These are phyloP conservation scores for Microctonus brassicae DNA, from an alignment of 2,888 invertebrate genomes.

Conservation along the genomic window DNA sequence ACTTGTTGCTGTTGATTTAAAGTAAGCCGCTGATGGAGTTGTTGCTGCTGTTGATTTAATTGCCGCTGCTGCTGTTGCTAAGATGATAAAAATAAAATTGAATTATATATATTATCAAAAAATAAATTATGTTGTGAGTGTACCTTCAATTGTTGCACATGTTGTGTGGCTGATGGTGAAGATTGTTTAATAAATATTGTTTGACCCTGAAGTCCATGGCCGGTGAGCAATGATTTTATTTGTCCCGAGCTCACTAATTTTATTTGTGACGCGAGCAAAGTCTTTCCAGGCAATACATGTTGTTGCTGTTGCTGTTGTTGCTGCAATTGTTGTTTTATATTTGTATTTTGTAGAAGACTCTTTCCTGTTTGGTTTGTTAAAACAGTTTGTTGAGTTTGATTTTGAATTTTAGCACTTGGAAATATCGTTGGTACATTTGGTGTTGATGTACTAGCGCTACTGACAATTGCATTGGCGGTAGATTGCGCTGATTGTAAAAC, in stretches of 20 bases:
- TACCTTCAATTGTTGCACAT: constrained; percentile 52
- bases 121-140: constrained; percentile 42
- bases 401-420: constrained; percentile 67
- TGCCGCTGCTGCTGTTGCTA: constrained; percentile 58
- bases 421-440: constrained; percentile 67
- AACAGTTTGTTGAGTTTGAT: constrained; percentile 49
- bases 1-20: constrained; percentile 52
- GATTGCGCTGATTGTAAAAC: constrained; percentile 68
- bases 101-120: neutral
- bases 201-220: constrained; percentile 67
- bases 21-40: constrained; percentile 42
- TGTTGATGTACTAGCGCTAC: constrained; percentile 61
- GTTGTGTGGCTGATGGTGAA: constrained; percentile 58
- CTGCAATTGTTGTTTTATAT: constrained; percentile 47
- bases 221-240: constrained; percentile 65
- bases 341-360: constrained; percentile 32
- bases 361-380: constrained; percentile 48
- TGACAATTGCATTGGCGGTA: constrained; percentile 63
- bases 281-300: constrained; percentile 66
- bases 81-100: constrained; percentile 51
- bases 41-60: constrained; percentile 63
- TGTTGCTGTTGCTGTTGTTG: constrained; percentile 57
- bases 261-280: constrained; percentile 65
- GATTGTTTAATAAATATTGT: constrained; percentile 68
- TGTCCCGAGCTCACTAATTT: constrained; percentile 67